These are phyloP conservation scores for Odiellus spinosus DNA, from an alignment of 2,888 invertebrate species.

Conservation along the genomic window DNA sequence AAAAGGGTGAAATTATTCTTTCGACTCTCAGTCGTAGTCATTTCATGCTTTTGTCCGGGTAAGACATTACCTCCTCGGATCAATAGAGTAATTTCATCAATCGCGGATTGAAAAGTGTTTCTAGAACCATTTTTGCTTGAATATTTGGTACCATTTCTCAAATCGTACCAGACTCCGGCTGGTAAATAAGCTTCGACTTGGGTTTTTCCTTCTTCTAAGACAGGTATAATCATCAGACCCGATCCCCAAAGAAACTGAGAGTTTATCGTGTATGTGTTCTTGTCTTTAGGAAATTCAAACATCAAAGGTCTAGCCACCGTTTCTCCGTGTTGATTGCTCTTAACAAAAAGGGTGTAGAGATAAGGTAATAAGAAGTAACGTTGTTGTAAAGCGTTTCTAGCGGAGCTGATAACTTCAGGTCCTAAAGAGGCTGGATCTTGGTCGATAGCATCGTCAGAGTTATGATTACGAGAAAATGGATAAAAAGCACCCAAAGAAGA, in stretches of 20 bases:
- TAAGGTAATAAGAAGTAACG: conserved; percentile 61
- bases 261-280: conserved; percentile 22
- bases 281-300: conserved; percentile 45
- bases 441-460: conserved; percentile 34
- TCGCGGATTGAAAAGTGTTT: neutral
- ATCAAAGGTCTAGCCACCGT: conserved; percentile 63
- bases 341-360: conserved; percentile 60
- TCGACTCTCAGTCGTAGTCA: conserved; percentile 16
- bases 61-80: conserved; percentile 24
- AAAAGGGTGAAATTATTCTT: too few species aligned
- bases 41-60: conserved; percentile 22
- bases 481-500: conserved; percentile 75
- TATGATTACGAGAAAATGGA: conserved; percentile 71
- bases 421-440: conserved; percentile 72
- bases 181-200: conserved; percentile 27
- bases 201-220: conserved; percentile 18
- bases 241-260: conserved; percentile 31
- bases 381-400: conserved; percentile 43
- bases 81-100: conserved; percentile 19
- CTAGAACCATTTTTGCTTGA: conserved; percentile 5
- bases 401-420: conserved; percentile 45
- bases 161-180: conserved; percentile 24
- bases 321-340: conserved; percentile 49
- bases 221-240: conserved; percentile 28
- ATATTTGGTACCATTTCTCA: conserved; percentile 19